phyloP scores from a whole-genome alignment of 2,113 vertebrate species.

The Salvelinus fontinalis region DNA sequence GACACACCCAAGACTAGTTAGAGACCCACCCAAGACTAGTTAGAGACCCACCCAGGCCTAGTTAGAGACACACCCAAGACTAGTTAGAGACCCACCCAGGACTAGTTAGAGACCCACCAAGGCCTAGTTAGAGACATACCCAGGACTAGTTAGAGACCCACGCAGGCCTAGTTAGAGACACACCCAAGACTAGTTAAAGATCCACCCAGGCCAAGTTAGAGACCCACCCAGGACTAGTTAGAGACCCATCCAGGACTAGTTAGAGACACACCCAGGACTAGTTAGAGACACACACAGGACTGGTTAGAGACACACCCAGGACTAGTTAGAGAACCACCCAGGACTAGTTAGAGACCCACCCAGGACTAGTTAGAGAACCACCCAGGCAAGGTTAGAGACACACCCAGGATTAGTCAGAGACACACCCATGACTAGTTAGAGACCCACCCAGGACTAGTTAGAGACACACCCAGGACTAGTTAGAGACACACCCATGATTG shows the following conservation, averaged over 20 bases:
- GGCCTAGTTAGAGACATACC: neutral
- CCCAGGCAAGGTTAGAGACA: neutral
- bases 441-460: no score
- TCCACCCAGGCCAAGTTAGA: neutral
- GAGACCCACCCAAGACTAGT: neutral
- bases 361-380: no score
- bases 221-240: neutral
- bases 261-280: neutral
- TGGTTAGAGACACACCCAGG: neutral
- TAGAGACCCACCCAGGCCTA: neutral
- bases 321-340: neutral
- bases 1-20: neutral
- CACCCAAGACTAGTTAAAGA: neutral
- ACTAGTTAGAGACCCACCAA: neutral
- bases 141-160: neutral
- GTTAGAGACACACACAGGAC: neutral
- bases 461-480: neutral
- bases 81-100: neutral
- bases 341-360: neutral
- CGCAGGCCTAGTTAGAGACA: neutral
- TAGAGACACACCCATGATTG: neutral
- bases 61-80: neutral
- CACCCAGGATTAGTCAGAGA: neutral
- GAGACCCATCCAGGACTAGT: no score
- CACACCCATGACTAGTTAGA: neutral